Conservation (phyloP, 2,797 vertebrate genomes). For the Enteromius thamalakanensis region DNA sequence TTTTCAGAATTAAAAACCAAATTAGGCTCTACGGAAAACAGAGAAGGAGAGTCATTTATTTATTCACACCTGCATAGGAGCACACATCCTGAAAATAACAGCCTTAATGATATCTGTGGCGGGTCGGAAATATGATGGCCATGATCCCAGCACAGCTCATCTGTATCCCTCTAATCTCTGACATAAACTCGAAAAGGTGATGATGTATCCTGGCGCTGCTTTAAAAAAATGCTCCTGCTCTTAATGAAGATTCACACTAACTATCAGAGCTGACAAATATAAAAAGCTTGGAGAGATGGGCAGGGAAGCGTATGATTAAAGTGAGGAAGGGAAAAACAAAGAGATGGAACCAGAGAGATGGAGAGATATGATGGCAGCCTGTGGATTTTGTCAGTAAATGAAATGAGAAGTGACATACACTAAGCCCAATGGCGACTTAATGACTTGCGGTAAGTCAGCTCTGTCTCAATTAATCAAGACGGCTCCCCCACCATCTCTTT, state of each 20-base stretch:
- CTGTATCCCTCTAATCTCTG: constrained; percentile 29
- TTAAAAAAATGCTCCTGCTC: neutral
- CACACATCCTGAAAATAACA: neutral
- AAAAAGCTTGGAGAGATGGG: constrained; percentile 10
- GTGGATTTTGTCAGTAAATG: constrained; percentile 36
- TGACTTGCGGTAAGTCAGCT: constrained; percentile 78
- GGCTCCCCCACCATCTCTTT: constrained; percentile 52
- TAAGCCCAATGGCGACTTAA: constrained; percentile 76
- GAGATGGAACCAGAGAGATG: constrained; percentile 17
- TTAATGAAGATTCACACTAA: constrained; percentile 39
- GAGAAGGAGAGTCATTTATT: neutral
- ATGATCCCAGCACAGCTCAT: constrained; percentile 13
- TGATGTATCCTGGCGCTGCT: neutral
- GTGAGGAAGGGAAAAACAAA: constrained; percentile 12
- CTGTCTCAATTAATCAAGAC: constrained; percentile 78
- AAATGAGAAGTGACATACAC: constrained; percentile 75
- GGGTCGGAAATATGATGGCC: neutral
- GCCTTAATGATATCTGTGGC: neutral
- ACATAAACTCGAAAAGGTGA: constrained; percentile 13
- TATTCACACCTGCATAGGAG: neutral
- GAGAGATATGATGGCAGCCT: constrained; percentile 24
- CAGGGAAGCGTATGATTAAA: constrained; percentile 31
- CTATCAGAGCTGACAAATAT: constrained; percentile 38
- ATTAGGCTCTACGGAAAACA: neutral
- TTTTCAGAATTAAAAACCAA: neutral